Percentiles rank a stretch among this genome's conserved stretches.
Conservation (phyloP, 1,140 invertebrate genomes). For the Drosophila guanche region DNA sequence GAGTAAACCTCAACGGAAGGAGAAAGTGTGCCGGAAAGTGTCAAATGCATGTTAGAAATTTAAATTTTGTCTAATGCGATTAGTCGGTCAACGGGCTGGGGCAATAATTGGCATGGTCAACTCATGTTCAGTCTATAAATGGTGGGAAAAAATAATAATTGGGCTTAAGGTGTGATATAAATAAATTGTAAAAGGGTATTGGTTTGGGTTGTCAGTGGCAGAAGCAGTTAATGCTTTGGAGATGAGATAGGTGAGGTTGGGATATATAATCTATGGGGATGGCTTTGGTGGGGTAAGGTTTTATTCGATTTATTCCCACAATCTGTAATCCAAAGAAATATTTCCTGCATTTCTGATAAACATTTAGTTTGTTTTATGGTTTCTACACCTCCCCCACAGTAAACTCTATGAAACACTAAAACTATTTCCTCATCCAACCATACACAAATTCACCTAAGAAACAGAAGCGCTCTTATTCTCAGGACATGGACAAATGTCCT, state of each 20-base stretch:
- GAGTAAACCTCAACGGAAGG: too few relatives aligned
- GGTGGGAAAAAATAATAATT: constrained; percentile 35
- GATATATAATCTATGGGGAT: too few relatives aligned
- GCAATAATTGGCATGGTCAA: constrained; percentile 8
- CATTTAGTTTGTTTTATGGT: too few relatives aligned
- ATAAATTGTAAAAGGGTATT: constrained; percentile 2
- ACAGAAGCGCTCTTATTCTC: constrained; percentile 7
- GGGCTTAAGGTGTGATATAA: background rate
- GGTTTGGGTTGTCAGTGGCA: background rate
- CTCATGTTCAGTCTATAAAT: background rate
- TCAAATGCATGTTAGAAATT: constrained; percentile 52
- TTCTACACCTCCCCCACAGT: background rate
- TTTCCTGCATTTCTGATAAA: too few relatives aligned
- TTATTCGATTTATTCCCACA: background rate
- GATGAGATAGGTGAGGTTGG: background rate
- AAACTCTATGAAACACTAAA: constrained; percentile 29
- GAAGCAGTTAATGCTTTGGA: background rate
- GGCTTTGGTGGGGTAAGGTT: background rate
- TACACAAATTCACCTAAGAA: constrained; percentile 17
- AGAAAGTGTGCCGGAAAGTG: constrained; percentile 19
- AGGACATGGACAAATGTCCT: constrained; percentile 10
- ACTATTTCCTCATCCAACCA: constrained; percentile 20
- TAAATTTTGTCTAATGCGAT: constrained; percentile 43
- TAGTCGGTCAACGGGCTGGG: constrained; percentile 54
- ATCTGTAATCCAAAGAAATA: too few relatives aligned